Percentiles rank a stretch among this genome's conserved stretches.
These are phyloP conservation scores for Magallana ariakensis DNA, from an alignment of 1,140 invertebrate species.

Conservation along the genomic window DNA sequence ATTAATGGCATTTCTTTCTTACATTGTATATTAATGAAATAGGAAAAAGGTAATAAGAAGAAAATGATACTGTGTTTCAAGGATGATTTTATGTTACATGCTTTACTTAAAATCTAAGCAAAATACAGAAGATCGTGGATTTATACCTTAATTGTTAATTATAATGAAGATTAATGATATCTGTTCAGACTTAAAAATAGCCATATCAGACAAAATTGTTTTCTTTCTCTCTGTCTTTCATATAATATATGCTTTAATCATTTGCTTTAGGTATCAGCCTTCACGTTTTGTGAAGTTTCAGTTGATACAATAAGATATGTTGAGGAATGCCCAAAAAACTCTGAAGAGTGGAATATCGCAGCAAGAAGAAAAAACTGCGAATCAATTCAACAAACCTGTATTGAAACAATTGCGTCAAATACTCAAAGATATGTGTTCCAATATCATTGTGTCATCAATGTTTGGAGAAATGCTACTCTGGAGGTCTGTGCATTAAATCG, in stretches of 20 bases:
- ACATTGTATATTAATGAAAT: no score
- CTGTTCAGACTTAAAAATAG: no score
- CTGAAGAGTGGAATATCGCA: neutral
- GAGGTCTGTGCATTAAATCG: neutral
- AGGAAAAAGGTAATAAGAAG: no score
- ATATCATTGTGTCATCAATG: neutral
- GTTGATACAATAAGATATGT: neutral
- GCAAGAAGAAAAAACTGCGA: neutral
- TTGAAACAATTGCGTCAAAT: neutral
- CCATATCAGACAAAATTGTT: no score
- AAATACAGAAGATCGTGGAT: no score
- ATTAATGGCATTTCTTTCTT: no score
- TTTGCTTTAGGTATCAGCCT: neutral
- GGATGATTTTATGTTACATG: no score
- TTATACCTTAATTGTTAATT: no score
- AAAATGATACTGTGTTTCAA: no score
- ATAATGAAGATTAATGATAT: no score
- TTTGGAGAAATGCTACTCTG: neutral
- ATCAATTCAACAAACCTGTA: neutral
- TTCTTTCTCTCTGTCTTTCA: neutral
- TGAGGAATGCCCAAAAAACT: neutral
- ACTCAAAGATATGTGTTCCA: neutral
- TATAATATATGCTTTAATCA: neutral
- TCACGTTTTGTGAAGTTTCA: neutral
- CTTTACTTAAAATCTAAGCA: no score